Evolutionary conservation across 2,888 invertebrate genomes (phyloP), one percentile per base, ranked within the genome.

Genomic region (Helleia helle): DNA sequence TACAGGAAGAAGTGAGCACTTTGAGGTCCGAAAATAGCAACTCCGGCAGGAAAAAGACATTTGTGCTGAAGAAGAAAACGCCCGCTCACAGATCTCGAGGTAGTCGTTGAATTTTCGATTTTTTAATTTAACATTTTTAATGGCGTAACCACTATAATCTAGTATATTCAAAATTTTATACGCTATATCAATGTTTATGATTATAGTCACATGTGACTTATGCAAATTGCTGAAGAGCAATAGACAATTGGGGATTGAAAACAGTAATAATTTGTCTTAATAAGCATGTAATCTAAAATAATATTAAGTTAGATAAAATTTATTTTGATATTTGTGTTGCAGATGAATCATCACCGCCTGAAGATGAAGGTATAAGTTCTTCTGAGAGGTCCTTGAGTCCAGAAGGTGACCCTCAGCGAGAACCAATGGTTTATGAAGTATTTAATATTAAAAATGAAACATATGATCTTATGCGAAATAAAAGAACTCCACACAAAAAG

Each of bases 321-420:
- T n/a, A n/a, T n/a, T n/a, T n/a, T n/a, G n/a, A n/a, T n/a, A n/a
- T 31, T 34, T 13, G 36, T 45, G 12, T 81, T 79, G 2, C 60
- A 88, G 88, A 86, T 56, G 89, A 88, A 58, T 90, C 91, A 28
- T 91, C 93, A 4, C 93, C 93, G 50, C 92, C 92, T 26, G 94
- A 94, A 74, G 94, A 94, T 60, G 94, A 94, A 84, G 94, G 94
- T 4, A 95, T 95, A 51, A 94, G 93, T 58, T 94, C 94, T 5
- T 94, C 94, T 0, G 94, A 94, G 63, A 85, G 91, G 51, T 93
- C 93, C 27, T 77, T 92, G 29, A 92, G 91, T 46, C 93, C 93
- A 0, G 92, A 92, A 60, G 88, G 88, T 22, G 88, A 88, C 47
- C 71, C 81, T 1, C 88, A 89, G 62, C 72, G 87, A 47, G 88